Conservation (phyloP, 2,113 vertebrate genomes). For the Strix uralensis region DNA sequence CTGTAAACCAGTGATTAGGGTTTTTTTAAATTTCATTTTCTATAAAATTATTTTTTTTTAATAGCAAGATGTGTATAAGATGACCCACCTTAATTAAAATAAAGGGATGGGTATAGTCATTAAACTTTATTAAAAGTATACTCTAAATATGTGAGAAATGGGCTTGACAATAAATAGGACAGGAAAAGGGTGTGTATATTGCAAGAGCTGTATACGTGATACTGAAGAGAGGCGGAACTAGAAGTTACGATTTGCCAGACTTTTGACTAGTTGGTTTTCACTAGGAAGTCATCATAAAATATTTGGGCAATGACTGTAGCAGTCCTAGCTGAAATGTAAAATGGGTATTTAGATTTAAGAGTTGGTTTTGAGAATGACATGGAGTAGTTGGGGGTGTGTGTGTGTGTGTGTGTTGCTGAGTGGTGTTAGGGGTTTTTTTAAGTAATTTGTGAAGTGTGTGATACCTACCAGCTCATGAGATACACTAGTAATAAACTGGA, state of each 20-base stretch:
- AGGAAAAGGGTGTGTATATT: background rate
- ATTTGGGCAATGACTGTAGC: background rate
- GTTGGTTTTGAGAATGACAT: background rate
- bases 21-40: background rate
- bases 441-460: background rate
- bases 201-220: background rate
- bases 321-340: background rate
- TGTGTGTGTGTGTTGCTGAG: background rate
- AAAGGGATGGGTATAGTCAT: background rate
- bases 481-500: background rate
- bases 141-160: background rate
- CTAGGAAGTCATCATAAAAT: background rate
- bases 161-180: background rate
- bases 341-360: background rate
- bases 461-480: background rate
- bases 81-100: background rate
- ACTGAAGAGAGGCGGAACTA: background rate
- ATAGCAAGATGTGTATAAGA: accelerated
- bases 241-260: background rate
- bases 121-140: background rate
- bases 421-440: background rate
- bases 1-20: background rate
- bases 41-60: background rate
- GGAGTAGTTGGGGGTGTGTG: background rate
- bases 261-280: background rate